Evolutionary conservation across 1,140 invertebrate genomes (phyloP), one percentile per base, ranked within the genome.

Genomic region (Panagrolaimus sp.): DNA sequence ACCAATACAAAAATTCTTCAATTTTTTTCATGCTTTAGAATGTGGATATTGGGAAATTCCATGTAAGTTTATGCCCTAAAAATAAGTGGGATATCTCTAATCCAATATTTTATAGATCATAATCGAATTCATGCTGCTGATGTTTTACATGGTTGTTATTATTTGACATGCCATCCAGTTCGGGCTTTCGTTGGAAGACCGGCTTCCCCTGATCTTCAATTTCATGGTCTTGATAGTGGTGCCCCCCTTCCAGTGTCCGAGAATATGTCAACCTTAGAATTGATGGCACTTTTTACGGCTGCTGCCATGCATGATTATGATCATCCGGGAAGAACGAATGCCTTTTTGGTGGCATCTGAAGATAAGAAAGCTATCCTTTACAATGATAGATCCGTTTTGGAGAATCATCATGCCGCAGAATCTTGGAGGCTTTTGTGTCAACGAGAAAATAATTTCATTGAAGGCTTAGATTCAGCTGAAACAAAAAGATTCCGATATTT

Each of bases 281-380:
- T 89, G 70, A 88, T 89, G 88, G 88, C 88, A 1, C 76, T 89
- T 15, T 89, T 87, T 78, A 88, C 88, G 14, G 88, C 88, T 6
- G 87, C 88, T 10, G 88, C 88, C n/a, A 89, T 89, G 88, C 88
- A 89, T 75, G 88, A 89, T 77, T 89, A 87, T 71, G 88, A 89
- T 75, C 88, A 89, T 84, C 88, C 88, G 5, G 88, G 88, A 28
- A 21, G 63, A 46, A 68, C 64, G 10, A 68, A 71, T 52, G 55
- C 73, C 8, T 65, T 75, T 62, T 43, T 63, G 4, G 70, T 70
- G 10, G 68, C 66, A 14, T 43, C 47, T 44, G 68, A 70, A 45
- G 66, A 71, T 47, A 26, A 44, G 12, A 63, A 88, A n/a, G 88
- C 88, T 62, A 84, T 88, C 43, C 77, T 88, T 63, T 88, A 88